Conservation (phyloP, 1,140 invertebrate genomes). For the Lamellibrachia luymesi region DNA sequence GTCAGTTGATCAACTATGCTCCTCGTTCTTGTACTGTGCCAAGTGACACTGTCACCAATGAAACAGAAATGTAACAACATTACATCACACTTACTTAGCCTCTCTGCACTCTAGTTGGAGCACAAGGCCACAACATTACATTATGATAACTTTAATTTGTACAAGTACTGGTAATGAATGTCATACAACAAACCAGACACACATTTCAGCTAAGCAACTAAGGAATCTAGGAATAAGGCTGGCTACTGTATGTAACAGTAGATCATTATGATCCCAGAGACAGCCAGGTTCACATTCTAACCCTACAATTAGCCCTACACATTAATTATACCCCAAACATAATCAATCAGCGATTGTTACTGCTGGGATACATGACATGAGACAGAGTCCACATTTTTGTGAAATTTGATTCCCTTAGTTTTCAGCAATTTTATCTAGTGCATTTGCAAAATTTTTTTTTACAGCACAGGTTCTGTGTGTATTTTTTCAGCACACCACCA, state of each 20-base stretch:
- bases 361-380: not conserved
- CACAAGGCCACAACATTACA: not conserved
- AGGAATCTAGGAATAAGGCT: not conserved
- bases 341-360: not conserved
- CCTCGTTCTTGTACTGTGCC: not conserved
- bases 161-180: not conserved
- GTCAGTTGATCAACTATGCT: not conserved
- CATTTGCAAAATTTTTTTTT: not conserved
- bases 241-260: not conserved
- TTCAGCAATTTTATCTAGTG: not conserved
- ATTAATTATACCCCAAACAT: not conserved
- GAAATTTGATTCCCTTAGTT: not conserved
- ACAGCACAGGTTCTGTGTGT: not conserved
- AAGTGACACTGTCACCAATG: not conserved
- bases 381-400: not conserved
- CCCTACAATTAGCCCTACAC: not conserved
- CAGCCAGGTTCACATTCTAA: not conserved
- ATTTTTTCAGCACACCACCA: not conserved
- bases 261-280: not conserved
- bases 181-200: too few relatives aligned
- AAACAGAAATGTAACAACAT: conserved; percentile 5
- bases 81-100: too few relatives aligned
- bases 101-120: too few relatives aligned
- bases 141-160: not conserved
- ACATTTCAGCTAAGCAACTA: not conserved